Evolutionary conservation across 2,888 invertebrate species (phyloP).

Genomic region (Pristionchus entomophagus): DNA sequence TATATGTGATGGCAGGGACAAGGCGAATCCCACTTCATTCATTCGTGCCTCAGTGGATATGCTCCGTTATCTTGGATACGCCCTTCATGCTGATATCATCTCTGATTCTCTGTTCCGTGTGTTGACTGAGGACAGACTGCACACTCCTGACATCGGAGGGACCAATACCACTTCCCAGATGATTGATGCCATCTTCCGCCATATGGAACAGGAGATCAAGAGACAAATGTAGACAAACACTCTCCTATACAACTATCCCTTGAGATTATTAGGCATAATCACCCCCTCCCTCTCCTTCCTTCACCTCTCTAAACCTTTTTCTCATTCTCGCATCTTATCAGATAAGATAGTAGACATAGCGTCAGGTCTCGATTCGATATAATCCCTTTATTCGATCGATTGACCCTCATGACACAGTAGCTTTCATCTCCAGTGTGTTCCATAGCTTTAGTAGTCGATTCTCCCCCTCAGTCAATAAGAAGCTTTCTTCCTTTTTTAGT

Average conservation of each 20-base stretch:
- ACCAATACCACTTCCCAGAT: slow-evolving; percentile 52
- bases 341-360: slow-evolving; percentile 4
- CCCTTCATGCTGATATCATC: slow-evolving; percentile 69
- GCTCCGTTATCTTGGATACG: slow-evolving; percentile 79
- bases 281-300: background rate
- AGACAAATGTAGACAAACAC: background rate
- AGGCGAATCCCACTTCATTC: slow-evolving; percentile 97
- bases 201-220: slow-evolving; percentile 38
- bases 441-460: slow-evolving; percentile 8
- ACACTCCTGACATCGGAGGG: slow-evolving; percentile 73
- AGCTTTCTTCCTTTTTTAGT: slow-evolving; percentile 28
- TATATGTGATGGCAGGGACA: slow-evolving; percentile 93
- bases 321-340: slow-evolving; percentile 1
- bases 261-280: background rate
- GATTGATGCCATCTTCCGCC: slow-evolving; percentile 27
- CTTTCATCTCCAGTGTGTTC: background rate
- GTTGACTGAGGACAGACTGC: slow-evolving; percentile 67
- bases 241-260: background rate
- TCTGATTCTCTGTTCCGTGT: slow-evolving; percentile 72
- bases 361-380: background rate
- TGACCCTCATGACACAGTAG: background rate
- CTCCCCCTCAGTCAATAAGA: background rate
- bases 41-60: slow-evolving; percentile 94
- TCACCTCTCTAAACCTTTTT: background rate
- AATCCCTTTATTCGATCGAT: background rate